Evolutionary conservation across 2,113 vertebrate genomes (phyloP).

Genomic region (Tachycineta bicolor): DNA sequence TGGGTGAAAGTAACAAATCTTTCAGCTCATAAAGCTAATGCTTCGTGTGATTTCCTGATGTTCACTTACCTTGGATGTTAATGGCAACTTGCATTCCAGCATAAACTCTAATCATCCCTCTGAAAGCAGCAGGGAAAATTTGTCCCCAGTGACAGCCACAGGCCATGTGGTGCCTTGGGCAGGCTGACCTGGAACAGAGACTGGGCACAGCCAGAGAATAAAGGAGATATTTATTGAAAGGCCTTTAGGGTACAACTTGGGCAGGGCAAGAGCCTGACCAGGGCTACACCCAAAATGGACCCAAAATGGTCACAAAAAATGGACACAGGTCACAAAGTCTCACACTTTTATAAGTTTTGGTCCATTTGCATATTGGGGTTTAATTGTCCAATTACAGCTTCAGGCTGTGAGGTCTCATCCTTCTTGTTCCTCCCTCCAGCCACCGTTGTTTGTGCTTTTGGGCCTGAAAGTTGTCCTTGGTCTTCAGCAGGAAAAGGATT

Average conservation of each 20-base stretch:
- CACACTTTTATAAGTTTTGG: background rate
- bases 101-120: background rate
- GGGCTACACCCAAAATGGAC: background rate
- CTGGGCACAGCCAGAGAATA: background rate
- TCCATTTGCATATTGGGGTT: background rate
- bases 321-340: accelerated
- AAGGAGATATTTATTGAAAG: background rate
- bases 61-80: conserved; percentile 16
- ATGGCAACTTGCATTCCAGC: background rate
- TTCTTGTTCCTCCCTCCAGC: background rate
- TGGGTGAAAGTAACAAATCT: conserved; percentile 26
- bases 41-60: background rate
- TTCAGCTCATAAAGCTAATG: conserved; percentile 31
- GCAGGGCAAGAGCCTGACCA: background rate
- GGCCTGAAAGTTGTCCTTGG: background rate
- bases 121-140: background rate
- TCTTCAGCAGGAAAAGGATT: background rate
- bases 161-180: background rate
- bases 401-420: background rate
- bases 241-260: background rate
- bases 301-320: background rate
- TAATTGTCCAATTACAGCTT: background rate
- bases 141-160: background rate
- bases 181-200: background rate
- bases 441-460: background rate